phyloP scores from a whole-genome alignment of 2,113 vertebrate species.

The Condylura cristata region DNA sequence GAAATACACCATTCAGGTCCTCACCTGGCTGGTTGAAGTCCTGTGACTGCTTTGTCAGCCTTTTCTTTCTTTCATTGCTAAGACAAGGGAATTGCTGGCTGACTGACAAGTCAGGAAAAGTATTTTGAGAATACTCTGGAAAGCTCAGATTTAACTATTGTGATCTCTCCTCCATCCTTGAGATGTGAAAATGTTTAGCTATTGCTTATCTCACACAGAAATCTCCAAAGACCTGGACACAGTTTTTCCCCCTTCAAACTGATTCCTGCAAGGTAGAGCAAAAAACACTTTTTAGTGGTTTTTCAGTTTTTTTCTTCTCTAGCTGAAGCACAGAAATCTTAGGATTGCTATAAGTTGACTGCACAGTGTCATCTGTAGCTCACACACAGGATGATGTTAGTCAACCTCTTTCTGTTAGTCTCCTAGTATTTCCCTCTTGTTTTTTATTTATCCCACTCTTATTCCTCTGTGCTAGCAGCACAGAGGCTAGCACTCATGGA shows the following conservation, averaged over 20 bases:
- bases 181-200: not conserved
- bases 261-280: conserved; percentile 3
- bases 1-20: not conserved
- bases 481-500: not conserved
- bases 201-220: conserved; percentile 55
- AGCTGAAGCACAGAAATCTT: conserved; percentile 37
- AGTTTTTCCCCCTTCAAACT: conserved; percentile 53
- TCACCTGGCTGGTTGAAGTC: not conserved
- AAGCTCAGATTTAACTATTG: conserved; percentile 20
- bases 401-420: not conserved
- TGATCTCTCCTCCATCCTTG: conserved; percentile 24
- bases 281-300: conserved; percentile 52
- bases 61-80: not conserved
- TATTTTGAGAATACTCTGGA: conserved; percentile 17
- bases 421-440: not conserved
- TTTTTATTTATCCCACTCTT: not conserved
- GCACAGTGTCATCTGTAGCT: not conserved
- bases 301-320: conserved; percentile 57
- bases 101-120: conserved; percentile 49
- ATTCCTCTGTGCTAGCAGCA: not conserved
- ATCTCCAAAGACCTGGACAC: conserved; percentile 40
- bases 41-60: not conserved
- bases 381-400: not conserved
- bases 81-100: conserved; percentile 39
- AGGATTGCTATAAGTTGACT: not conserved